These are phyloP conservation scores for Drosophila koepferae DNA, from an alignment of 2,888 invertebrate genomes.

Conservation along the genomic window DNA sequence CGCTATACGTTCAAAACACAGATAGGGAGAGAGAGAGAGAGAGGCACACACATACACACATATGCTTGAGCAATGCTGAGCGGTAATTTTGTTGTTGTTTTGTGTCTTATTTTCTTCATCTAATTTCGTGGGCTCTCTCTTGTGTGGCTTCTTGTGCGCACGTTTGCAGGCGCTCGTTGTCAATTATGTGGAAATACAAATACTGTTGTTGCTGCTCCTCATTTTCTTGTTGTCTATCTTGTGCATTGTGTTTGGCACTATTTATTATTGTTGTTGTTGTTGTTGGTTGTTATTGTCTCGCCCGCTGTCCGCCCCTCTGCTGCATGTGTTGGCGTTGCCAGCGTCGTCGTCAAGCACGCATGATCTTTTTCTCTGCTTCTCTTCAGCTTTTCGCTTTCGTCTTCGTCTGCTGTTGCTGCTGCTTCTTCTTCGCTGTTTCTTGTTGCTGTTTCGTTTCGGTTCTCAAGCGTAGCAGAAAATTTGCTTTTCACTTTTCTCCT, in stretches of 20 bases:
- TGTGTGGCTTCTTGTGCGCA: slow-evolving; percentile 53
- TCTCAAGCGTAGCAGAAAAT: slow-evolving; percentile 67
- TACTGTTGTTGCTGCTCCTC: slow-evolving; percentile 30
- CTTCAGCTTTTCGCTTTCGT: slow-evolving; percentile 57
- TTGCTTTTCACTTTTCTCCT: slow-evolving; percentile 65
- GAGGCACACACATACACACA: slow-evolving; percentile 11
- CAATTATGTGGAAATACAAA: slow-evolving; percentile 60
- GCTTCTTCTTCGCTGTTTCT: slow-evolving; percentile 22
- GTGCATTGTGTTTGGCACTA: slow-evolving; percentile 65
- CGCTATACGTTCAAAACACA: slow-evolving; percentile 21
- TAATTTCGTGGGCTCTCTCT: slow-evolving; percentile 40
- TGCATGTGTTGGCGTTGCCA: slow-evolving; percentile 42
- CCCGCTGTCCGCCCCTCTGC: slow-evolving; percentile 32
- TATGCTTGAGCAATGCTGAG: slow-evolving; percentile 9
- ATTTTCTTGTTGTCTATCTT: slow-evolving; percentile 42
- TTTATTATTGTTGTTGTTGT: slow-evolving; percentile 37
- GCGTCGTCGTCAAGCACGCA: slow-evolving; percentile 57
- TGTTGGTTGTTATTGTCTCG: slow-evolving; percentile 6
- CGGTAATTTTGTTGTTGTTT: slow-evolving; percentile 23
- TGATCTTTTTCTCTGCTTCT: slow-evolving; percentile 61
- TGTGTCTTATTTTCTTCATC: slow-evolving; percentile 38
- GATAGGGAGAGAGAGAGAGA: neutral
- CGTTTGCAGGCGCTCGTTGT: slow-evolving; percentile 55
- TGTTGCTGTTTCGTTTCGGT: slow-evolving; percentile 58
- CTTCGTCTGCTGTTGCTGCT: slow-evolving; percentile 24